These are phyloP conservation scores for Mormyrops boulengeri DNA, from an alignment of 2,797 vertebrate species.

Conservation along the genomic window DNA sequence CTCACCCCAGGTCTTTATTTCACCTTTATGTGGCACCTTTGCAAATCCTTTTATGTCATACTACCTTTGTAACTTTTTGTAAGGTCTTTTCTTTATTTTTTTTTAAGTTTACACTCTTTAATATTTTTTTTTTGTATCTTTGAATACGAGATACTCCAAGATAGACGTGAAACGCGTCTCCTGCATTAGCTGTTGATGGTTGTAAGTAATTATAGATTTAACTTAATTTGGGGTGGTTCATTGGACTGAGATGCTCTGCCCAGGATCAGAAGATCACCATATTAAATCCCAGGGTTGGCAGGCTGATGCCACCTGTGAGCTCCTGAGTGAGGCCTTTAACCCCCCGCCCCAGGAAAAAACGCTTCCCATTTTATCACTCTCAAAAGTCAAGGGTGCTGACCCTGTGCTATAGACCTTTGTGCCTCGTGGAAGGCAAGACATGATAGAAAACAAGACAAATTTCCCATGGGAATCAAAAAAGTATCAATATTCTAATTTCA, in stretches of 20 bases:
- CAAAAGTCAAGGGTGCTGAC: not conserved
- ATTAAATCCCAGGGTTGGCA: not conserved
- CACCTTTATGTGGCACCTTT: not conserved
- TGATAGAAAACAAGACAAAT: not conserved
- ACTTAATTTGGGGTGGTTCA: not conserved
- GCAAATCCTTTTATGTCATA: not conserved
- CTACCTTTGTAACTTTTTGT: not conserved
- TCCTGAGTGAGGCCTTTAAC: not conserved
- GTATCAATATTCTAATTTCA: not conserved
- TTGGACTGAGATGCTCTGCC: not conserved
- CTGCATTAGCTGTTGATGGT: not conserved
- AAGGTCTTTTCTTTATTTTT: not conserved
- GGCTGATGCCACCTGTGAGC: not conserved
- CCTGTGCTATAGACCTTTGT: not conserved
- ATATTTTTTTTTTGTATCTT: not conserved
- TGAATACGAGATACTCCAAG: not conserved
- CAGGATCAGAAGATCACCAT: not conserved
- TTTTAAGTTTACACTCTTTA: not conserved
- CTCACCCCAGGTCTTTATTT: constrained; percentile 1
- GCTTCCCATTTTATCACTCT: too few relatives aligned
- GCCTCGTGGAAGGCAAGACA: not conserved
- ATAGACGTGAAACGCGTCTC: not conserved
- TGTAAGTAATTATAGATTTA: not conserved
- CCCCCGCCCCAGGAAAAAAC: not conserved
- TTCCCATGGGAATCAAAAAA: not conserved